phyloP scores from a whole-genome alignment of 2,797 vertebrate genomes.

The Microcaecilia unicolor region DNA sequence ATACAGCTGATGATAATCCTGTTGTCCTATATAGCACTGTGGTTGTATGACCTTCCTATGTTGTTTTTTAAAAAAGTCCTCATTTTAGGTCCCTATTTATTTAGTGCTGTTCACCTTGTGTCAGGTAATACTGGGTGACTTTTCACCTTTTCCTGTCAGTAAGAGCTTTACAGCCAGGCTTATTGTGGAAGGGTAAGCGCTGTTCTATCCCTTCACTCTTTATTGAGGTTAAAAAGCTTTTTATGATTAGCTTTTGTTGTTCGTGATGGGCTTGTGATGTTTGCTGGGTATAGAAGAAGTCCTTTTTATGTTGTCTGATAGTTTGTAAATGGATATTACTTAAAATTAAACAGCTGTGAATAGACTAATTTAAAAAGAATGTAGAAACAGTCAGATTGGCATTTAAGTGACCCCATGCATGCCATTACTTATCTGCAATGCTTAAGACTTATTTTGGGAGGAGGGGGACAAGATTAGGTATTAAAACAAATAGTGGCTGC shows the following conservation, averaged over 20 bases:
- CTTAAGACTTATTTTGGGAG: constrained; percentile 62
- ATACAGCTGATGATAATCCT: no score
- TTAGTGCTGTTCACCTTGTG: constrained; percentile 31
- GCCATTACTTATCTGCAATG: constrained; percentile 63
- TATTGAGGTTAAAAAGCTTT: constrained; percentile 34
- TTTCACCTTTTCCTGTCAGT: constrained; percentile 29
- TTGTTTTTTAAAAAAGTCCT: constrained; percentile 15
- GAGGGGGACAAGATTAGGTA: constrained; percentile 66
- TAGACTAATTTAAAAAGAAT: constrained; percentile 59
- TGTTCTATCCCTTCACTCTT: constrained; percentile 36
- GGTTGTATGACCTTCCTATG: no score
- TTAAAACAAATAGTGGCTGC: constrained; percentile 68
- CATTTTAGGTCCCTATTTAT: constrained; percentile 25
- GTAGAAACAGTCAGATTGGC: constrained; percentile 59
- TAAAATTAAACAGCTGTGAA: constrained; percentile 55
- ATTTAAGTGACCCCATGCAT: constrained; percentile 68
- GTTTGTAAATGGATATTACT: constrained; percentile 60
- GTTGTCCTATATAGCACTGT: no score
- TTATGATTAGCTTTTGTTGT: constrained; percentile 63
- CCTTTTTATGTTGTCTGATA: constrained; percentile 48
- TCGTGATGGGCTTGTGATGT: constrained; percentile 51
- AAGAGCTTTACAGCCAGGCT: constrained; percentile 48
- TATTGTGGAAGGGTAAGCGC: constrained; percentile 30
- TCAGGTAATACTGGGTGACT: constrained; percentile 26
- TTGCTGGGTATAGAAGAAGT: constrained; percentile 49